Conservation (phyloP, 2,113 vertebrate species). For the human region DNA sequence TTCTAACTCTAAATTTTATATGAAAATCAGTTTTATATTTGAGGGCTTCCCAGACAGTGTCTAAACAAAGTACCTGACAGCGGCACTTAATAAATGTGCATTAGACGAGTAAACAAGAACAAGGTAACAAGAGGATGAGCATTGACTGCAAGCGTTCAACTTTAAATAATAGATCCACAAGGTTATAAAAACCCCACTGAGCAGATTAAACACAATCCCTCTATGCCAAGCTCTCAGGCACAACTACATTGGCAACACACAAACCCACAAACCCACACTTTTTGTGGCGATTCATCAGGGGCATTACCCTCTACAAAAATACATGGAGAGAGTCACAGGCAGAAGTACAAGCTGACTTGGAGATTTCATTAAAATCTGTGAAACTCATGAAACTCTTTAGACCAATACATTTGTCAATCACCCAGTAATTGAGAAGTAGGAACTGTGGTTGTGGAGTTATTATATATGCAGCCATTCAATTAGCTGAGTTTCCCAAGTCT, state of each 20-base stretch:
- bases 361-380: constrained; percentile 48
- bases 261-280: not conserved
- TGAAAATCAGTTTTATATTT: not conserved
- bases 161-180: not conserved
- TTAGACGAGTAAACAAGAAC: not conserved
- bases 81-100: not conserved
- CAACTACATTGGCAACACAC: too few species aligned
- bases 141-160: not conserved
- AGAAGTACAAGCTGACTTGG: not conserved
- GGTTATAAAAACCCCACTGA: not conserved
- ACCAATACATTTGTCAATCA: constrained; percentile 27
- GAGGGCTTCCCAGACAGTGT: not conserved
- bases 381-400: constrained; percentile 3
- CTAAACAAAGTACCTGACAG: not conserved
- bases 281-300: not conserved
- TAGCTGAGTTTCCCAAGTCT: not conserved
- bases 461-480: constrained; percentile 20
- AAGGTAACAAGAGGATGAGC: not conserved
- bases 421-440: not conserved
- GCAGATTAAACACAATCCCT: not conserved
- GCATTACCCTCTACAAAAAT: not conserved
- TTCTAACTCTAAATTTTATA: not conserved
- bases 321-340: not conserved
- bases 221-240: not conserved
- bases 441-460: not conserved